Evolutionary conservation across 2,797 vertebrate genomes (phyloP).

Genomic region (Dallia pectoralis): DNA sequence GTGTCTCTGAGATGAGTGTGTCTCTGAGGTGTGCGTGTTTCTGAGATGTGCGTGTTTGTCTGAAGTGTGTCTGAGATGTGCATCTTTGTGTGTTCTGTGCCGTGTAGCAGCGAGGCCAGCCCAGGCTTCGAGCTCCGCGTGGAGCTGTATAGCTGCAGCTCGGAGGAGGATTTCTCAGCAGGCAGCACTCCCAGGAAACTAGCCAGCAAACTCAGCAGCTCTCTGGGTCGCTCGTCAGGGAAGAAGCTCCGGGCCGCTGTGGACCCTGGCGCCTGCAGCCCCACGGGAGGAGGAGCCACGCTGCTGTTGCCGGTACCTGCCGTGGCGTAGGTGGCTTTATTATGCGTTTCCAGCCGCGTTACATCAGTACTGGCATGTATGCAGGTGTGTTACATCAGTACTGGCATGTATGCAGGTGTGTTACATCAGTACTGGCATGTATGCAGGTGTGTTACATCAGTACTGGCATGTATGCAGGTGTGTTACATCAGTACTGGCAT

Average conservation of each 20-base stretch:
- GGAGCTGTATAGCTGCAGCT: slow-evolving; percentile 89
- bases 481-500: not conserved
- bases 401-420: not conserved
- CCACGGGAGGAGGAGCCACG: slow-evolving; percentile 75
- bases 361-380: not conserved
- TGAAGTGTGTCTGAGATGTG: not conserved
- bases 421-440: not conserved
- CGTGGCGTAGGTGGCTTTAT: slow-evolving; percentile 76
- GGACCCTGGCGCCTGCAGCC: slow-evolving; percentile 78
- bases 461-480: not conserved
- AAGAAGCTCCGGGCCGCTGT: slow-evolving; percentile 82
- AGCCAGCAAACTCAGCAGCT: slow-evolving; percentile 91
- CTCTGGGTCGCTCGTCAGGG: slow-evolving; percentile 86
- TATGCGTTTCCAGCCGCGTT: not conserved
- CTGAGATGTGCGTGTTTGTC: too few relatives aligned
- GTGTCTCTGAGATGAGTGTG: too few relatives aligned
- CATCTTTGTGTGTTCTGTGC: not conserved
- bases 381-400: not conserved
- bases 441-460: not conserved
- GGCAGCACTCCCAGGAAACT: slow-evolving; percentile 85
- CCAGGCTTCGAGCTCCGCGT: slow-evolving; percentile 86
- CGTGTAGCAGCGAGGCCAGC: slow-evolving; percentile 76
- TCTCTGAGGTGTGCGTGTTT: not conserved
- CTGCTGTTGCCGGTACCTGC: slow-evolving; percentile 82
- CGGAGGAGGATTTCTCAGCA: slow-evolving; percentile 83